These are phyloP conservation scores for Mohoua ochrocephala DNA, from an alignment of 2,113 vertebrate species.

Conservation along the genomic window DNA sequence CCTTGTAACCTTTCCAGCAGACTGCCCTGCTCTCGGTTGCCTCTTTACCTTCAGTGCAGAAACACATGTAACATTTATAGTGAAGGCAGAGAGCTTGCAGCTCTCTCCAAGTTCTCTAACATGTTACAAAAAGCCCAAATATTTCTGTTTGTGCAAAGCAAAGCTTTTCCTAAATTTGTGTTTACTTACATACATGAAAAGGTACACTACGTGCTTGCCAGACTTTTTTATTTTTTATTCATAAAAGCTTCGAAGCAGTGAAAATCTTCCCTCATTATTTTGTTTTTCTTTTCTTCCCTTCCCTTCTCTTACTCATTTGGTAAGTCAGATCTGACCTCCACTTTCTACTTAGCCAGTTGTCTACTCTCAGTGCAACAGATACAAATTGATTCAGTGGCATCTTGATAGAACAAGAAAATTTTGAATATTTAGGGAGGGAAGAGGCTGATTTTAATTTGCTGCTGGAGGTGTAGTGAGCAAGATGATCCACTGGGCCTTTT, in stretches of 20 bases:
- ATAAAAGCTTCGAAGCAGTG: not conserved
- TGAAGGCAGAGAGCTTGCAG: not conserved
- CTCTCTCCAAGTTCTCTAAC: not conserved
- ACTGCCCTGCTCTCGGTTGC: not conserved
- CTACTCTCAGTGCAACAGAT: not conserved
- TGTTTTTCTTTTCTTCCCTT: not conserved
- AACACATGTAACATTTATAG: not conserved
- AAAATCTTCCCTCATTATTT: not conserved
- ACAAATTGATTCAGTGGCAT: not conserved
- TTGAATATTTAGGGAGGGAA: not conserved
- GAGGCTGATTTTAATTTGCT: not conserved
- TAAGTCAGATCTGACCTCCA: not conserved
- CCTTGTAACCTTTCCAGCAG: slow-evolving; percentile 3
- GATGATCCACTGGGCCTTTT: not conserved
- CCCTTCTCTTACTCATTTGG: not conserved
- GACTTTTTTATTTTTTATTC: not conserved
- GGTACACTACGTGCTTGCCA: not conserved
- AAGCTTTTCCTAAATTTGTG: not conserved
- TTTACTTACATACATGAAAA: not conserved
- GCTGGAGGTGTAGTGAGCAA: not conserved
- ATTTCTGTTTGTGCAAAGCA: not conserved
- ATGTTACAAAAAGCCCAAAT: not conserved
- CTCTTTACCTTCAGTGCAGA: not conserved
- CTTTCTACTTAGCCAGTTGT: not conserved
- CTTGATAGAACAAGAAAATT: not conserved